phyloP scores from a whole-genome alignment of 2,888 invertebrate species.

The Tipula vernalis region DNA sequence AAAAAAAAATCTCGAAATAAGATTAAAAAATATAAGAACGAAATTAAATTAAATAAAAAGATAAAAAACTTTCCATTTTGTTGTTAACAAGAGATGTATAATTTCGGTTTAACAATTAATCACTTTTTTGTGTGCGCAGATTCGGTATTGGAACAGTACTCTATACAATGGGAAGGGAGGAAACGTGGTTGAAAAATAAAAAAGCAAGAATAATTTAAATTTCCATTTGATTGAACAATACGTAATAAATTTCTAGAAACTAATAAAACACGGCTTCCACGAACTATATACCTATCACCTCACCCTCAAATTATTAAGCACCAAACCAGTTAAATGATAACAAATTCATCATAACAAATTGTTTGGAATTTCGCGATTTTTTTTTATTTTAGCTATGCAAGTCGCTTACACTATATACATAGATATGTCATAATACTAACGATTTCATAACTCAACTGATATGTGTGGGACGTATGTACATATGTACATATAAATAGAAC shows the following conservation, averaged over 20 bases:
- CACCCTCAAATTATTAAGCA: neutral
- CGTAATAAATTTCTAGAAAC: neutral
- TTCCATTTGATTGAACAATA: neutral
- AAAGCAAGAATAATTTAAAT: neutral
- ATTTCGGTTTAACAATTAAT: neutral
- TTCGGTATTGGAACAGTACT: neutral
- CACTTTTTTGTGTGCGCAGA: neutral
- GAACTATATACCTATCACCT: neutral
- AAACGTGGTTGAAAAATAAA: neutral
- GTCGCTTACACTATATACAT: neutral
- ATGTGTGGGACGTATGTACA: neutral
- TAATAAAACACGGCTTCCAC: neutral
- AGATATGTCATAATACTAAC: neutral
- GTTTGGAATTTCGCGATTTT: neutral
- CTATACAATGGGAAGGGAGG: neutral
- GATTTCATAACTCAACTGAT: neutral
- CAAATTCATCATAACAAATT: neutral
- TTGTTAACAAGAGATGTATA: neutral
- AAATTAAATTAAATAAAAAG: neutral
- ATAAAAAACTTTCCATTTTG: neutral
- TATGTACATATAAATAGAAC: neutral
- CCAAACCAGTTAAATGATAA: neutral
- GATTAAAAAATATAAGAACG: neutral
- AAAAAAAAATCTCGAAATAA: too few relatives aligned
- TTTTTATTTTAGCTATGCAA: neutral